Evolutionary conservation across 2,113 vertebrate genomes (phyloP), one percentile per base, ranked within the genome.

Genomic region (Apaloderma vittatum): DNA sequence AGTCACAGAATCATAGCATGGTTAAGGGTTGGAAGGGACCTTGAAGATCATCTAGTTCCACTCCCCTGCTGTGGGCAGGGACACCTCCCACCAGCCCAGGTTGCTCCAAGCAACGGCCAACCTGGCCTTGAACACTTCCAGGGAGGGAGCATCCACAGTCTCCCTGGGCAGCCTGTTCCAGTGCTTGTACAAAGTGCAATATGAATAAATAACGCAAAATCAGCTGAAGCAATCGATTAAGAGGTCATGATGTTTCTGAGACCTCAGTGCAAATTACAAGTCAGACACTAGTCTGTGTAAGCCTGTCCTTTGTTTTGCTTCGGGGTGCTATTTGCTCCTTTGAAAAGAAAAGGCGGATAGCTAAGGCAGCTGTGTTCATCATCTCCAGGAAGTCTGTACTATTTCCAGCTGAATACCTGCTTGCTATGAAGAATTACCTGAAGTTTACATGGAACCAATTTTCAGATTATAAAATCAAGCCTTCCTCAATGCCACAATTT

Each of bases 381-480:
- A 54, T 58, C 73, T 34, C 27, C 68, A 81, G 55, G 84, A 91
- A 73, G n/a, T 81, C 54, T 1, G 0, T 62, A 32, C 34, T 74
- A 49, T 68, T 86, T 94, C 63, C 43, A 74, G n/a, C 15, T 84
- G 63, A 92, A 70, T 70, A 58, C 20, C 59, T 88, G 15, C 36
- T 66, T 73, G 62, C 71, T 86, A 32, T 86, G 86, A 92, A 80
- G 46, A 88, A 74, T 86, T 83, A 66, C 34, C 19, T 58, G 6
- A 59, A 34, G 46, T 77, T 83, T 90, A 46, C 19, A 11, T 24
- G 36, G 51, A 79, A 40, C 32, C 32, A 57, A 32, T 79, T 78
- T 90, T 62, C 67, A 92, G 54, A 74, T 92, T 93, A 93, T 86
- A 70, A 95, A 91, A 92, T 90, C 51, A 88, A 92, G 34, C 30